phyloP scores from a whole-genome alignment of 64 coral and sea anemone genomes.

The Orbicella faveolata region DNA sequence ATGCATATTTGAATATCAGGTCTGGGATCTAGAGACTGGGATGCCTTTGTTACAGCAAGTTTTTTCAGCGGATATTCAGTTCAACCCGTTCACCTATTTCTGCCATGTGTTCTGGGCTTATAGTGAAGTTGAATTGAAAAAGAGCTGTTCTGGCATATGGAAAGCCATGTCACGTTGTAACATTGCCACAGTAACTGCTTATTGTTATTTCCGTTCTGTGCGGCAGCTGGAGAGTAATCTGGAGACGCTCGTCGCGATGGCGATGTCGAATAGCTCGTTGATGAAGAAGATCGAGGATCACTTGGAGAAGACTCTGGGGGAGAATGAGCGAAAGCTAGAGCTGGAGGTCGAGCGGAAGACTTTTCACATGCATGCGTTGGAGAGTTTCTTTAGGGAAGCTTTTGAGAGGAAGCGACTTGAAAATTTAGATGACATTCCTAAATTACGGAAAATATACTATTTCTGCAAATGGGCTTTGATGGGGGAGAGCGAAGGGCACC shows the following conservation, averaged over 20 bases:
- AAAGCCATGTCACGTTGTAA: conserved; percentile 10
- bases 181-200: background rate
- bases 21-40: background rate
- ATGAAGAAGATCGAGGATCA: too few relatives aligned
- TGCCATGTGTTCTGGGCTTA: background rate
- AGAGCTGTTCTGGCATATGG: background rate
- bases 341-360: too few relatives aligned
- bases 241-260: background rate
- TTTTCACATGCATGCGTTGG: too few relatives aligned
- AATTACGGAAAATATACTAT: too few relatives aligned
- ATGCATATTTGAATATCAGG: background rate
- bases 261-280: too few relatives aligned
- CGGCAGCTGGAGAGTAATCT: background rate
- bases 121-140: background rate
- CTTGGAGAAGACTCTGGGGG: too few relatives aligned
- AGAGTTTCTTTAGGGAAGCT: too few relatives aligned
- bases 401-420: too few relatives aligned
- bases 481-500: too few relatives aligned
- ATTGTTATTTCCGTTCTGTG: background rate
- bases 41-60: background rate
- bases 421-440: too few relatives aligned
- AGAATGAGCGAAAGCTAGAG: too few relatives aligned
- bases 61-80: background rate
- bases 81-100: background rate
- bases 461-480: too few relatives aligned